Percentiles rank a stretch among this genome's conserved stretches.
phyloP scores from a whole-genome alignment of 2,888 invertebrate genomes.

The Hyposoter didymator region DNA sequence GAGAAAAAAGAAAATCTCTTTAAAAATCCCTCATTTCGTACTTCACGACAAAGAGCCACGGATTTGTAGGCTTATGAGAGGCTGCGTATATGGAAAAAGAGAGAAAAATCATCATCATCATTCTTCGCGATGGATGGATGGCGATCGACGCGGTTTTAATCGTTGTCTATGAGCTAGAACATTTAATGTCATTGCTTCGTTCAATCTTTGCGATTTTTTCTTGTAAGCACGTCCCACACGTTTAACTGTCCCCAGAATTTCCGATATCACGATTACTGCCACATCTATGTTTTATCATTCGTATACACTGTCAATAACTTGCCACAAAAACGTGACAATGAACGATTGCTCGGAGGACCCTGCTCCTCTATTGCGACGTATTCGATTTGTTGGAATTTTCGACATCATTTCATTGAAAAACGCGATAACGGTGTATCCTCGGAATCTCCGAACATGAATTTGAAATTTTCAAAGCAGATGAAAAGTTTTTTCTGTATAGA shows the following conservation, averaged over 20 bases:
- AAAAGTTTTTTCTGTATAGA: conserved; percentile 6
- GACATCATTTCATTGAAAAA: conserved; percentile 12
- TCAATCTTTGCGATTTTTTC: neutral
- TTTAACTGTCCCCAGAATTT: neutral
- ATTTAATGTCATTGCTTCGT: neutral
- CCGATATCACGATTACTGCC: neutral
- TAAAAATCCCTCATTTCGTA: neutral
- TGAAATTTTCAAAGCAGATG: conserved; percentile 21
- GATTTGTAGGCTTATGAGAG: too few species aligned
- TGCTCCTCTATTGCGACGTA: neutral
- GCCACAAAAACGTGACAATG: too few species aligned
- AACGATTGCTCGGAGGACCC: neutral
- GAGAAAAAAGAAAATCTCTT: conserved; percentile 1
- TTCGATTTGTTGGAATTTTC: conserved; percentile 41
- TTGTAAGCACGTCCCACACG: neutral
- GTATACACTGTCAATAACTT: neutral
- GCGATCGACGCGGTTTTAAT: neutral
- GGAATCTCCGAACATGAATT: neutral
- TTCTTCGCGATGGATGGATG: too few species aligned
- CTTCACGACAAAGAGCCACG: neutral
- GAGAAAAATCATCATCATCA: neutral
- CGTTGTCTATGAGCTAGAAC: too few species aligned
- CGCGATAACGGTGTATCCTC: conserved; percentile 1
- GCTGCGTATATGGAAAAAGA: neutral
- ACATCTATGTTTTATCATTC: neutral